A percentile compares a stretch with the other conserved stretches of the same genome.
phyloP scores from a whole-genome alignment of 2,113 vertebrate genomes.

The Sorex araneus region DNA sequence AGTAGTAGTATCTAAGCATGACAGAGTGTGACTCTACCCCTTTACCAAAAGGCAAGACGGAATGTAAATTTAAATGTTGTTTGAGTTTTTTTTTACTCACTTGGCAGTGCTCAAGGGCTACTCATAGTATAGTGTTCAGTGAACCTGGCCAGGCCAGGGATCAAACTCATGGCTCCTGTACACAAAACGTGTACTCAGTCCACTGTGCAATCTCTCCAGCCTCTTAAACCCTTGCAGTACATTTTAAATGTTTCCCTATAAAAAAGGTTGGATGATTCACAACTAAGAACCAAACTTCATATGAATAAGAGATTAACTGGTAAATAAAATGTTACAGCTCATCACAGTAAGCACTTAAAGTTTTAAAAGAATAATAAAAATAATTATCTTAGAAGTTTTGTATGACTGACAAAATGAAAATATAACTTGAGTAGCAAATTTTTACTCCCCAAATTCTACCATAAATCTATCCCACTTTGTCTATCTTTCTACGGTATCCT shows the following conservation, averaged over 20 bases:
- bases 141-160: no score
- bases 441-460: constrained; percentile 47
- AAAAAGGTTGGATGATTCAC: constrained; percentile 52
- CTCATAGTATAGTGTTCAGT: no score
- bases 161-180: no score
- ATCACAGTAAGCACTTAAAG: constrained; percentile 22
- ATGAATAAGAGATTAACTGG: constrained; percentile 43
- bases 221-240: not conserved
- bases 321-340: constrained; percentile 40
- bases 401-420: constrained; percentile 56
- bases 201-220: no score
- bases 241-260: constrained; percentile 43
- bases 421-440: not conserved
- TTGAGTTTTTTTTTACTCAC: no score
- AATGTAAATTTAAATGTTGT: no score
- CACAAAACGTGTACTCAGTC: no score
- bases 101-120: no score
- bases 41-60: no score
- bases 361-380: constrained; percentile 34
- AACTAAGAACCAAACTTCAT: constrained; percentile 40
- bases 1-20: no score
- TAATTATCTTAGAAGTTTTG: constrained; percentile 11
- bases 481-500: not conserved
- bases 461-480: constrained; percentile 5
- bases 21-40: no score